A percentile compares a stretch with the other conserved stretches of the same genome.
Conservation (phyloP, 2,888 invertebrate genomes). For the Dastarcus helophoroides region DNA sequence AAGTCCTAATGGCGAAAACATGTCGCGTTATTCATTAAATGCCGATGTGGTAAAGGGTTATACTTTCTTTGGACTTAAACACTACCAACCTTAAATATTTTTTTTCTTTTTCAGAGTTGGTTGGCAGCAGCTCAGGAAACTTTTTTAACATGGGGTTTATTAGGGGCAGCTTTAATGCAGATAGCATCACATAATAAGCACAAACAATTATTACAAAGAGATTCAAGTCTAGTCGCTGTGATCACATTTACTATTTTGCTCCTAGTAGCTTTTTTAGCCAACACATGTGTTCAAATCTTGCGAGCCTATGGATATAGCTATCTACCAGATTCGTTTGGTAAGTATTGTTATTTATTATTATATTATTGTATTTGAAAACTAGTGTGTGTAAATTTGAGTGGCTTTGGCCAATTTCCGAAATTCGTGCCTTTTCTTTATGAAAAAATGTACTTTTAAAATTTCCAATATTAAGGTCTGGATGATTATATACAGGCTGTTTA, state of each 20-base stretch:
- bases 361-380: too few relatives aligned
- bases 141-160: conserved; percentile 78
- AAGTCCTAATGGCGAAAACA: too few relatives aligned
- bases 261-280: conserved; percentile 67
- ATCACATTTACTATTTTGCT: conserved; percentile 65
- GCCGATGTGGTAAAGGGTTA: too few relatives aligned
- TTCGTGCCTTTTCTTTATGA: too few relatives aligned
- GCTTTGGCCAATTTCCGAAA: too few relatives aligned
- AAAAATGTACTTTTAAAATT: too few relatives aligned
- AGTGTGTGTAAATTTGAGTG: too few relatives aligned
- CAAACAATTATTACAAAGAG: conserved; percentile 50
- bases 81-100: conserved; percentile 2
- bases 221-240: conserved; percentile 55
- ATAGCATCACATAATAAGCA: conserved; percentile 63
- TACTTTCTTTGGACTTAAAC: too few relatives aligned
- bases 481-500: too few relatives aligned
- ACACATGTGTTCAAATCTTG: conserved; percentile 70
- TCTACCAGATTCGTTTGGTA: conserved; percentile 77
- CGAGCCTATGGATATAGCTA: conserved; percentile 63
- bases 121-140: conserved; percentile 79
- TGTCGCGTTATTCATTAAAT: too few relatives aligned
- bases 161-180: conserved; percentile 73
- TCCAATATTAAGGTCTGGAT: too few relatives aligned
- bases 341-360: conserved; percentile 29
- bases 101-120: conserved; percentile 59